Base-by-base conservation (phyloP, 2,113 vertebrate species). In the Psophia crepitans region DNA sequence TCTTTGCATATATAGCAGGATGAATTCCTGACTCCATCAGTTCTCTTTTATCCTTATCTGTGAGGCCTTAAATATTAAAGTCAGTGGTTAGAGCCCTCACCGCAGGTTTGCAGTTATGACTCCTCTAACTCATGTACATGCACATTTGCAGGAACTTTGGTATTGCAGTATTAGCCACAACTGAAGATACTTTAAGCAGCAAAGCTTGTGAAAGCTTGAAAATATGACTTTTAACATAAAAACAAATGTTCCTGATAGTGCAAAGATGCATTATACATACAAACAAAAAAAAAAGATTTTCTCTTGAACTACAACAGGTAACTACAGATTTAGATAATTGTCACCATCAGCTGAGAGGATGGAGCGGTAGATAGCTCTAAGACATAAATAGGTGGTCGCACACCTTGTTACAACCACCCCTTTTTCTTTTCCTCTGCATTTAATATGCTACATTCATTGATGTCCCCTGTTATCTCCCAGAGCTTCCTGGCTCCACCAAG, bases 271-370 rank as follows among this genome's bases (percentile, higher is more conserved):
- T 77, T 73, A 35, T 16, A 37, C 7, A 33, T 6, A 56, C 0
- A 13, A 91, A 46, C 15, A 77, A 61, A 80, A 49, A 54, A 16
- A 0, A 48, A 44, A 17, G 0, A 43, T 35, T 57, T 92, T 43
- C 27, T 54, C 6, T 39, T 76, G 33, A 60, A 83, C 22, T 69
- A n/a, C 24, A 65, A 65, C 7, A 84, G 11, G 10, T 35, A 64
- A 43, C 26, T 53, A 73, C 24, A 84, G 58, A 69, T 86, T 84
- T 54, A 66, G 78, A 54, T 28, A 28, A 11, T 17, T 41, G 12
- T 18, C 1, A 0, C 14, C 33, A 32, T 15, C 21, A 37, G 0
- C 2, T 44, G 46, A 90, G n/a, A 48, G 0, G 0, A 27, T 14
- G 11, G 7, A 80, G 33, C 41, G 54, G 13, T 10, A 49, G 21